Evolutionary conservation across 2,113 vertebrate genomes (phyloP), one percentile per base, ranked within the genome.

Genomic region (Hydrochoerus hydrochaeris): DNA sequence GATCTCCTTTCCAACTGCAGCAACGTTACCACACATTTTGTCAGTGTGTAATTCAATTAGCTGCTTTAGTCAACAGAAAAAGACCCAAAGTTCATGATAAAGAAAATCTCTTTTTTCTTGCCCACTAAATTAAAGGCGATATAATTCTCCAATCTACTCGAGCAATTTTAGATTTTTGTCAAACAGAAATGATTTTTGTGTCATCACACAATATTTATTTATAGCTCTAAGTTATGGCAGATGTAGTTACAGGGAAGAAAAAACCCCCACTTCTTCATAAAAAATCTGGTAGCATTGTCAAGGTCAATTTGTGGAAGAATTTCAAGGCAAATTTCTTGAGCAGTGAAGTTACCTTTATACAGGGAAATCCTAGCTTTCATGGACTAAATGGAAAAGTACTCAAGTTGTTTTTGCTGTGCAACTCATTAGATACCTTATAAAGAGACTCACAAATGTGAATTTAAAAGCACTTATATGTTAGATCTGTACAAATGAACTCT

Each of bases 381-480:
- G 26, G 7, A 62, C 16, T 49, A 41, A 88, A 88, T 73, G 92
- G 87, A 92, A 95, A 75, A 24, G 19, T n/a, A 78, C 35, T 91
- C 77, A 75, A 81, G 35, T 49, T 71, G 52, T 84, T 71, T 95
- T 87, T 85, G 82, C 96, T 97, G 90, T 83, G 78, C 71, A 96
- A 94, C 88, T 84, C 67, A 80, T 91, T 92, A 90, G 67, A 46
- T 73, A 83, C 30, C 9, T 95, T 77, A 81, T 88, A 91, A 97
- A 26, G 71, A 69, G 78, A 88, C 32, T 19, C 46, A 41, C 78
- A 91, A 90, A 69, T 85, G 46, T 83, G 3, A 84, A 80, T 85
- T 69, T 88, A 88, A 95, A 71, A 94, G 44, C 12, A 49, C 65
- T 92, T 88, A 13, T 65, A 67, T 91, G 87, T 60, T 91, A 91